Conservation (phyloP, 2,797 vertebrate genomes). For the Coranthus polyacanthus region DNA sequence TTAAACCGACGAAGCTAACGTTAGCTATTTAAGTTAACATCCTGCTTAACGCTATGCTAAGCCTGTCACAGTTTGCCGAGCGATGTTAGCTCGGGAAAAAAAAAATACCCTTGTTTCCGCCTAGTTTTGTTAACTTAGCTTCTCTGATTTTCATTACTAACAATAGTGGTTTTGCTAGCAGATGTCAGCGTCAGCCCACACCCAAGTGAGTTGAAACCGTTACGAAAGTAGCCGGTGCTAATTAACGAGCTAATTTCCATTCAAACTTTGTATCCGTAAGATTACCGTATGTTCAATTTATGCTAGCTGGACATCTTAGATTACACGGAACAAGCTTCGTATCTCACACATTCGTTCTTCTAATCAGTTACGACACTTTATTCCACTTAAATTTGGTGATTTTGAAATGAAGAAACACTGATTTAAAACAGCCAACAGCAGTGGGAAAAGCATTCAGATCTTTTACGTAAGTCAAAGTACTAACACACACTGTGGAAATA, state of each 20-base stretch:
- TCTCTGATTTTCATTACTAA: not conserved
- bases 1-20: slow-evolving; percentile 46
- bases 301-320: not conserved
- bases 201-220: slow-evolving; percentile 11
- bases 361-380: not conserved
- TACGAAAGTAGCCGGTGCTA: slow-evolving; percentile 11
- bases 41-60: slow-evolving; percentile 56
- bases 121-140: not conserved
- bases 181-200: slow-evolving; percentile 18
- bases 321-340: not conserved
- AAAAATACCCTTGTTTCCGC: not conserved
- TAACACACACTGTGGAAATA: too few species aligned
- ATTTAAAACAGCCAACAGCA: too few species aligned
- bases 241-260: slow-evolving; percentile 32
- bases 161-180: not conserved
- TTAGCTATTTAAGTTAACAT: slow-evolving; percentile 57
- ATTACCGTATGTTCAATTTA: not conserved
- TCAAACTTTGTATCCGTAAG: not conserved
- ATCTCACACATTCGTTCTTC: not conserved
- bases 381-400: slow-evolving; percentile 1
- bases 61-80: slow-evolving; percentile 5
- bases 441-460: too few species aligned
- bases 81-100: slow-evolving; percentile 3
- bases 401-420: not conserved
- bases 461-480: too few species aligned